Conservation (phyloP, 2,113 vertebrate species). For the Oryzias javanicus region DNA sequence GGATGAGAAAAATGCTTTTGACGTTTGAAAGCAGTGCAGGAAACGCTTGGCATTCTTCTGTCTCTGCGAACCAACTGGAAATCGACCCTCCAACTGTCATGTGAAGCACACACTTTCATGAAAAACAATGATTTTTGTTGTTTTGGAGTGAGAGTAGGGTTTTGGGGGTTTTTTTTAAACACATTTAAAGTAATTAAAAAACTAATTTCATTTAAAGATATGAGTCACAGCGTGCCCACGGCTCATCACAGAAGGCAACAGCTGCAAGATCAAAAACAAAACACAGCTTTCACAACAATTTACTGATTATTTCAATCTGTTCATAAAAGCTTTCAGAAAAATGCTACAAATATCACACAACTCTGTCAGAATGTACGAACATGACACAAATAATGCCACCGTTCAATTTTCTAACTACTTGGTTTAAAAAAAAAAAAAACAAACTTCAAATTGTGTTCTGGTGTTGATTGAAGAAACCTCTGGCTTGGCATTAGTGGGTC, state of each 20-base stretch:
- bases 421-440: no score
- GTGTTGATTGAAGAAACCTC: no score
- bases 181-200: no score
- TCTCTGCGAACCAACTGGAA: constrained; percentile 22
- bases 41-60: constrained; percentile 56
- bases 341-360: background rate
- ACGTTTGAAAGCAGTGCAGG: constrained; percentile 39
- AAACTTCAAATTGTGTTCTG: no score
- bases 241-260: constrained; percentile 37
- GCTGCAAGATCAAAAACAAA: constrained; percentile 27
- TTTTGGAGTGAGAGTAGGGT: constrained; percentile 10
- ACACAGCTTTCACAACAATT: constrained; percentile 25
- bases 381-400: constrained; percentile 1
- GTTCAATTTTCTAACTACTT: no score
- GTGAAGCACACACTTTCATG: background rate
- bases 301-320: constrained; percentile 31
- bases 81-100: constrained; percentile 11
- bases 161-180: no score
- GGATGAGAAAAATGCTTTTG: constrained; percentile 17
- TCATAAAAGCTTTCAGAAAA: constrained; percentile 9
- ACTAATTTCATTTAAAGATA: background rate
- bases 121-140: constrained; percentile 13
- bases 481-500: no score
- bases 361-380: background rate
- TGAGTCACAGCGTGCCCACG: constrained; percentile 29